Evolutionary conservation across 1,140 invertebrate genomes (phyloP), one percentile per base, ranked within the genome.

Genomic region (Ostrea edulis): DNA sequence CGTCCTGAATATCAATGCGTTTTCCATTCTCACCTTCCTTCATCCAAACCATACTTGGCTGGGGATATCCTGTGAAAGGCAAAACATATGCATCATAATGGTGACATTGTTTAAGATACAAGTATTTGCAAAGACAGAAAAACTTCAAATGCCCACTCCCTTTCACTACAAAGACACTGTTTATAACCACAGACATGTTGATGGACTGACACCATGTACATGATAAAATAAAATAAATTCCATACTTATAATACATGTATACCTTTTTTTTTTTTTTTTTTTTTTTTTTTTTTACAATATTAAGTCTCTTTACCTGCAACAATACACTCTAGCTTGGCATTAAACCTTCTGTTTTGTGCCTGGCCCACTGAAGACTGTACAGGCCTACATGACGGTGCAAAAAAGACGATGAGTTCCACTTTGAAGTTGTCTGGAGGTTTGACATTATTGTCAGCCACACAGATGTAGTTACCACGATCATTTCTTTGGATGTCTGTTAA

Each of bases 361-460:
- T 95, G 94, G 20, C 94, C 94, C 17, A 94, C 93, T 12, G 92
- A 92, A 71, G 93, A 88, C 82, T 94, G 93, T 25, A 94, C 93
- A 29, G 92, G 90, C 0, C 87, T 25, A 44, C 92, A 92, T 14
- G 83, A 65, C 20, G 94, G 94, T 22, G 89, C 85, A 82, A 93
- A 93, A 58, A 93, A 92, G 0, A 95, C 89, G 8, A 91, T 86
- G 12, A 95, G 85, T 58, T 92, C 89, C 9, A 93, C 91, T 58
- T 93, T 90, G 84, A 92, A 93, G 20, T 92, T 85, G n/a, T 93
- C 94, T 71, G 93, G 93, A 2, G 94, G 94, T 22, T 91, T 90
- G 9, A 95, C 93, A 85, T 92, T 92, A 87, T 95, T 95, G 88
- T 95, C 94, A 62, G 94, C 94, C 5, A 94, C 91, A 92, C 94